Evolutionary conservation across 2,888 invertebrate species (phyloP), one percentile per base, ranked within the genome.

Genomic region (Drosophila silvestris): DNA sequence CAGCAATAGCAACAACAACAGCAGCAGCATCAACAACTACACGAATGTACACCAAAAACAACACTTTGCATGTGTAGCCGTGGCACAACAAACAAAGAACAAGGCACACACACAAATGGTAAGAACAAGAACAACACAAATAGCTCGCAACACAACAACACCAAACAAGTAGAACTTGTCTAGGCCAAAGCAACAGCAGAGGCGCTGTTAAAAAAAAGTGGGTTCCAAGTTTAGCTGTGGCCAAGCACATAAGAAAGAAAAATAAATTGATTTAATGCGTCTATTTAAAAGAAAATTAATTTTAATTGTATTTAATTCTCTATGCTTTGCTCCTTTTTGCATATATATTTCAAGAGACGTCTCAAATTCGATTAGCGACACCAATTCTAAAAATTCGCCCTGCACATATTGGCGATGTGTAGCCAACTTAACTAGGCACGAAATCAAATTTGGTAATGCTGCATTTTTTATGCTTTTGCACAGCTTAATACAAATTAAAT

Each of bases 131-230:
- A 71, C 66, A 75, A 62, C 83, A 75, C 82, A 73, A 84, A 79
- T 72, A 74, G 76, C 65, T 68, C 58, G 39, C 53, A 56, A 62
- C 59, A 70, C 57, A 79, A 73, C 56, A 79, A 69, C 74, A 16
- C 59, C 59, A 85, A 87, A 89, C 90, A 87, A 85, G 85, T 77
- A 89, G 85, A 85, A 89, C 87, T 89, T 77, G 89, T 89, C 85
- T 72, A 79, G 85, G 87, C 82, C 85, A 74, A 79, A 75, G 26
- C 37, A 64, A 39, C 28, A 47, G 12, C 87, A 89, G 70, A 22
- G 89, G 72, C 69, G 71, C 28, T 5, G 51, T 39, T 5, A 0
- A 9, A 12, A 14, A 14, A 63, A 14, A 59, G 56, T n/a, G 66
- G 74, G 83, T 26, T 2, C 47, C 16, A 47, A 22, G 22, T 22